Evolutionary conservation across 2,113 vertebrate genomes (phyloP).

Genomic region (Mastomys coucha): DNA sequence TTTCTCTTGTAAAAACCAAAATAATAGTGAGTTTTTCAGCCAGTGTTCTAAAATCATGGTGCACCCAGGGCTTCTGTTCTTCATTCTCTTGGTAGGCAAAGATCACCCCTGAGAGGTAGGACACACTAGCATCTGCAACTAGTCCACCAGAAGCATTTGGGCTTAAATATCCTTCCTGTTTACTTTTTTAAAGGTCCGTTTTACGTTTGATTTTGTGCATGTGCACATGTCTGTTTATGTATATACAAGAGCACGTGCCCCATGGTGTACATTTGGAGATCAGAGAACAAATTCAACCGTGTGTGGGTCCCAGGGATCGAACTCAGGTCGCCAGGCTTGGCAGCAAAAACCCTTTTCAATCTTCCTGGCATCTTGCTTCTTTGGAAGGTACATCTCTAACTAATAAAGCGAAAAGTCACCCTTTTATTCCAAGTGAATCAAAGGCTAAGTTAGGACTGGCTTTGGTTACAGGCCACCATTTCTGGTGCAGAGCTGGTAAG

Average conservation of each 20-base stretch:
- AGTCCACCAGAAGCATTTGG: not conserved
- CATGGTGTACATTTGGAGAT: not conserved
- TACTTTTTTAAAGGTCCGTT: not conserved
- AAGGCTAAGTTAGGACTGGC: not conserved
- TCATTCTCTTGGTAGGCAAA: not conserved
- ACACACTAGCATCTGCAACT: not conserved
- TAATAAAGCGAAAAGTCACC: constrained; percentile 26
- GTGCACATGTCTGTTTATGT: not conserved
- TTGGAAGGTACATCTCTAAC: not conserved
- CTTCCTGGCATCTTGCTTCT: not conserved
- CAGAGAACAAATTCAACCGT: not conserved
- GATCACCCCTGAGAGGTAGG: not conserved
- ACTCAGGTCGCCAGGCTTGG: not conserved
- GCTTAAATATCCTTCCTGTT: not conserved
- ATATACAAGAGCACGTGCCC: not conserved
- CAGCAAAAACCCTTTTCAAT: not conserved
- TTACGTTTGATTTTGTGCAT: not conserved
- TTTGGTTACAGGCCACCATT: not conserved
- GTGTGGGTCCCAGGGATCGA: too few relatives aligned
- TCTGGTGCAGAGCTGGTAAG: not conserved
- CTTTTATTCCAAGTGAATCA: constrained; percentile 18
- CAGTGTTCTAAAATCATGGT: not conserved
- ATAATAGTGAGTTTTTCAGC: not conserved
- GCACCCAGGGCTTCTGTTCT: not conserved
- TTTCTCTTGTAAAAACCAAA: not conserved